These are phyloP conservation scores for Aphelocoma californica DNA, from an alignment of 2,797 vertebrate species.

Conservation along the genomic window DNA sequence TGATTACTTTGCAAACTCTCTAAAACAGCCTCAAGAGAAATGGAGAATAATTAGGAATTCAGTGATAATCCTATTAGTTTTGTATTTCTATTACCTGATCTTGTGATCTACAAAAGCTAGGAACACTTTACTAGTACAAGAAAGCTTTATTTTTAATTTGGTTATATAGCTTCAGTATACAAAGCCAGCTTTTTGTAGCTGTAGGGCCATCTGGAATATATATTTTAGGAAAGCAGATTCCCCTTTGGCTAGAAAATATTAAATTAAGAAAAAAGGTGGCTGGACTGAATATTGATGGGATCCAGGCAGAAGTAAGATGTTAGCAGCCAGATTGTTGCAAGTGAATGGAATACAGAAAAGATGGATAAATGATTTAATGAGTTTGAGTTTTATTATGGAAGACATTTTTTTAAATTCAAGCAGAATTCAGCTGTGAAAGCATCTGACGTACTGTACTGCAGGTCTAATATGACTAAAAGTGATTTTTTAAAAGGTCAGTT, in stretches of 20 bases:
- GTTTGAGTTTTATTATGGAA: neutral
- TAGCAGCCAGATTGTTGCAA: neutral
- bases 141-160: neutral
- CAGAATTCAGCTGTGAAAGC: neutral
- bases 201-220: neutral
- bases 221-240: neutral
- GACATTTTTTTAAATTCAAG: neutral
- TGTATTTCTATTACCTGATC: neutral
- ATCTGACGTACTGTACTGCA: neutral
- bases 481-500: neutral
- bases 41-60: neutral
- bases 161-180: neutral
- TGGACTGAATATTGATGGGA: neutral
- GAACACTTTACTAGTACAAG: neutral
- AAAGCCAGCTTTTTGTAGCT: neutral
- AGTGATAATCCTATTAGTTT: neutral
- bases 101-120: neutral
- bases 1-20: neutral
- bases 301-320: neutral
- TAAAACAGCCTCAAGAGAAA: neutral
- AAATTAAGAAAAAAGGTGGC: neutral
- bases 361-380: neutral
- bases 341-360: neutral
- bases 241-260: neutral
- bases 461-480: neutral